These are phyloP conservation scores for Sebastiscus albofasciatus DNA, from an alignment of 2,797 vertebrate genomes.

Conservation along the genomic window DNA sequence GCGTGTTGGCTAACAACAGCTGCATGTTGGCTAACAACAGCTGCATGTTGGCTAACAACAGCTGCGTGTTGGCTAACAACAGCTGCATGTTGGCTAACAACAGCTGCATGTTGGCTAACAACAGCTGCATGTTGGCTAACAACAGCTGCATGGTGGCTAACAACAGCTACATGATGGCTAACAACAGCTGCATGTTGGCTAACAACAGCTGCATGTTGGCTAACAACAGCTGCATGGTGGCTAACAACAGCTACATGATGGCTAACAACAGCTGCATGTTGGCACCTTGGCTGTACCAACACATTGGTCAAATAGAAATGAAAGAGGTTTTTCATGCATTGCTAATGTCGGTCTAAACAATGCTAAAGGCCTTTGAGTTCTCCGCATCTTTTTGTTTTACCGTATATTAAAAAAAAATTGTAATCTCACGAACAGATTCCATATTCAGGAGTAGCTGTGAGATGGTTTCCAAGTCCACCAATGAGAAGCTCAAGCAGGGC, in stretches of 20 bases:
- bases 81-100: no score
- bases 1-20: background rate
- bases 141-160: background rate
- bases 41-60: background rate
- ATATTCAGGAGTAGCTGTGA: conserved; percentile 99
- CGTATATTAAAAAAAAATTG: no score
- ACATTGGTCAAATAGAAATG: background rate
- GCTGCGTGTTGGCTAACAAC: no score
- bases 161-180: background rate
- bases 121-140: background rate
- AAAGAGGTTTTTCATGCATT: background rate
- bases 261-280: no score
- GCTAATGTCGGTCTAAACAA: background rate
- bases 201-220: no score
- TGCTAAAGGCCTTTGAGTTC: background rate
- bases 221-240: no score
- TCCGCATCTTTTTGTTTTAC: background rate
- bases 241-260: background rate
- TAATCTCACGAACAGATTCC: conserved; percentile 83
- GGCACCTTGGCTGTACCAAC: background rate
- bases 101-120: background rate
- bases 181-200: background rate
- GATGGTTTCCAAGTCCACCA: conserved; percentile 97
- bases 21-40: background rate
- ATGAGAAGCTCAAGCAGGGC: conserved; percentile 97